Conservation (phyloP, 2,797 vertebrate genomes). For the Spinibarbus caldwelli region DNA sequence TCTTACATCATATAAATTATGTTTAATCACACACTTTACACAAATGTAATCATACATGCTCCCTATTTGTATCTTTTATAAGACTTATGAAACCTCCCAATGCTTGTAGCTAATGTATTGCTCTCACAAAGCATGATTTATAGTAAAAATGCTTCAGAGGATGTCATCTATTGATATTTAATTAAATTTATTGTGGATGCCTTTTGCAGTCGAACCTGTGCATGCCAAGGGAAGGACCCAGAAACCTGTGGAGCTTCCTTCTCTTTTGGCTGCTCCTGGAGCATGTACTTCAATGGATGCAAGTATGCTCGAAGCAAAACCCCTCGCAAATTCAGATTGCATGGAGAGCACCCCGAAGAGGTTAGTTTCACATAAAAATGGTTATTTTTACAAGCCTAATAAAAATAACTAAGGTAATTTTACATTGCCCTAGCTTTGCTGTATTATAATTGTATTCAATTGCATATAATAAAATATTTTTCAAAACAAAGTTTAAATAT, state of each 20-base stretch:
- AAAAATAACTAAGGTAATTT: neutral
- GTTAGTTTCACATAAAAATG: conserved; percentile 67
- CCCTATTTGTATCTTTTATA: neutral
- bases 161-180: neutral
- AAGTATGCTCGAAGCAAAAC: conserved; percentile 96
- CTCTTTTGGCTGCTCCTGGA: conserved; percentile 98
- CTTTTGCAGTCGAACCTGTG: conserved; percentile 90
- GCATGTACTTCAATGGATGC: conserved; percentile 99
- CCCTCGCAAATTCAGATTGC: conserved; percentile 95
- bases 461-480: too few species aligned
- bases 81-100: neutral
- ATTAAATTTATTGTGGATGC: conserved; percentile 35
- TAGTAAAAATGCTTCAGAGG: neutral
- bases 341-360: conserved; percentile 95
- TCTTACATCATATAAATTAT: neutral
- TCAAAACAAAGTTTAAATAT: too few species aligned
- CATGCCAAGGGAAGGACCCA: conserved; percentile 93
- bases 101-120: neutral
- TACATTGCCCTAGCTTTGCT: neutral
- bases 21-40: neutral
- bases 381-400: neutral
- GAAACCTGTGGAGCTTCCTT: conserved; percentile 94
- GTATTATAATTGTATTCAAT: neutral
- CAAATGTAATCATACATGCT: neutral
- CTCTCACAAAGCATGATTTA: neutral